Percentiles rank a stretch among this genome's conserved stretches.
Evolutionary conservation across 1,140 invertebrate species (phyloP).

Genomic region (Polypedilum vanderplanki): DNA sequence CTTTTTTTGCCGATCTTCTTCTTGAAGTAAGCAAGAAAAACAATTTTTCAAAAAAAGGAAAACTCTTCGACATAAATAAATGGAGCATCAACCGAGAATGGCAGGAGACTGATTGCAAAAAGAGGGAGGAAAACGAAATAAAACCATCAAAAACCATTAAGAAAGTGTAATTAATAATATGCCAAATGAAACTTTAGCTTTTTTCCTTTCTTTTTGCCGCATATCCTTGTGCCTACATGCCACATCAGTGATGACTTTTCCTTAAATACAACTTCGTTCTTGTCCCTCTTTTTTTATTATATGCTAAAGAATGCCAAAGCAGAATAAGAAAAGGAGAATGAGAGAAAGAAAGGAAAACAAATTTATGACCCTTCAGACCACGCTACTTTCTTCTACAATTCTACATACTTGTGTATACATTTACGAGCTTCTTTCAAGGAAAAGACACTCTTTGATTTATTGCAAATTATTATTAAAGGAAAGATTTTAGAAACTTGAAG

Average conservation of each 20-base stretch:
- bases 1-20: background rate
- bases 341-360: conserved; percentile 19
- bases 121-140: conserved; percentile 4
- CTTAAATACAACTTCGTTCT: background rate
- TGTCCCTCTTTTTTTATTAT: conserved; percentile 5
- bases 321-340: background rate
- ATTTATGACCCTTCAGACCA: conserved; percentile 24
- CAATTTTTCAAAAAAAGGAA: conserved; percentile 12
- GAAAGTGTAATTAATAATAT: conserved; percentile 27
- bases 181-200: conserved; percentile 18
- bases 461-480: too few relatives aligned
- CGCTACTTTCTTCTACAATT: background rate
- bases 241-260: conserved; percentile 22
- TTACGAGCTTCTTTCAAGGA: background rate
- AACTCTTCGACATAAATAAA: background rate
- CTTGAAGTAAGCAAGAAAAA: background rate
- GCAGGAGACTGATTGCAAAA: conserved; percentile 11
- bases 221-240: background rate
- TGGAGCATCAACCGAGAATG: conserved; percentile 16
- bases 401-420: background rate
- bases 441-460: too few relatives aligned
- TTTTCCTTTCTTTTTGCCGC: background rate
- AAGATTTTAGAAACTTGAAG: too few relatives aligned
- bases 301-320: background rate
- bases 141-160: conserved; percentile 27